Base-by-base conservation (phyloP, 2,113 vertebrate genomes). In the Tauraco erythrolophus region DNA sequence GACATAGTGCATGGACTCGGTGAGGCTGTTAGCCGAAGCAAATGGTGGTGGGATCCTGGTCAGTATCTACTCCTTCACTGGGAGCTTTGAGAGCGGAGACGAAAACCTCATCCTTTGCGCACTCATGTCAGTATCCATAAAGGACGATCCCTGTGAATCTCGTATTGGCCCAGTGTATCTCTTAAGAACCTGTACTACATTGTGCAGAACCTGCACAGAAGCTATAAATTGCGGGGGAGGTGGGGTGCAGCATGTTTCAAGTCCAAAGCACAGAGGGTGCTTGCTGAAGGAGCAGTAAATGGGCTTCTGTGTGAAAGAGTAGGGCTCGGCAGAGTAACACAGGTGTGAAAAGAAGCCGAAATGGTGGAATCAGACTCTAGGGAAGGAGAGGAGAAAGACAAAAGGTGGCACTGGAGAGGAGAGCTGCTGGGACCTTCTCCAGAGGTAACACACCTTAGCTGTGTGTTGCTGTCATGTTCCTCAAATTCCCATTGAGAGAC, bases 1-100 rank as follows among this genome's bases (percentile, higher is more conserved):
- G 24, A 25, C 0, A 0, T 54, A 13, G 2, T 31, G 13, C 0
- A 0, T 50, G 30, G 22, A 31, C 24, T 65, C 6, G 1, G 10
- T 41, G 68, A 45, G 66, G 19, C 23, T 76, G 13, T n/a, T 48
- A 57, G 37, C 33, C 0, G 0, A 62, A 57, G 23, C 7, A 65
- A 8, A 15, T n/a, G 14, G 16, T 66, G 21, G 51, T 37, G 23
- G 11, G 13, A 3, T 84, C 30, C 48, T 25, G 21, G 28, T 77
- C 41, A 41, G 12, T 39, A 7, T 51, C 31, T 58, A 37, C 10
- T 53, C 60, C 43, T 92, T 84, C 19, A 1, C 33, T 64, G 33
- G 18, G 18, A 21, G 14, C 43, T 84, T 41, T 35, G 46, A 54
- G 23, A 51, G 25, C 9, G 8, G 15, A 80, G 39, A 3, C 1